phyloP scores from a whole-genome alignment of 2,113 vertebrate species.

The Nothocercus nigrocapillus region DNA sequence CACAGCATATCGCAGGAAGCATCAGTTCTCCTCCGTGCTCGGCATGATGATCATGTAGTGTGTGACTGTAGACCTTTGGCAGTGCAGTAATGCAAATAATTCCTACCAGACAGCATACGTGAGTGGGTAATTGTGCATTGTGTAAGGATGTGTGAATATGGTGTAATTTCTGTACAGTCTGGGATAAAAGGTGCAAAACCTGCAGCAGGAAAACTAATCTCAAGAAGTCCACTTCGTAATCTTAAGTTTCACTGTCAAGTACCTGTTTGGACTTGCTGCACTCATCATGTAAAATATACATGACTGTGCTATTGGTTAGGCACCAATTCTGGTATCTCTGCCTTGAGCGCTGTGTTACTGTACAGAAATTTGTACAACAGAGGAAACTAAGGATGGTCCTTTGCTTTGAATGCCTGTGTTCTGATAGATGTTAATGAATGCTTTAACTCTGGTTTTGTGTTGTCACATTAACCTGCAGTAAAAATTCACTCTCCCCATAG shows the following conservation, averaged over 20 bases:
- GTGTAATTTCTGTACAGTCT: neutral
- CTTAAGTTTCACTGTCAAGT: neutral
- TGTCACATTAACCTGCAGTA: neutral
- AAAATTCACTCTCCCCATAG: neutral
- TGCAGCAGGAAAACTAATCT: neutral
- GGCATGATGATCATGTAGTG: neutral
- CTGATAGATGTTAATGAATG: neutral
- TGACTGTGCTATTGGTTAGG: neutral
- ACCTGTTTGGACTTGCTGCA: neutral
- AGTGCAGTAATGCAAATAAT: neutral
- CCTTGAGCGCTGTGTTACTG: neutral
- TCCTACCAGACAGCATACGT: neutral
- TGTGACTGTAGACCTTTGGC: neutral
- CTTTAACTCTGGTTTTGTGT: neutral
- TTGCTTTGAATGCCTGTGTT: neutral
- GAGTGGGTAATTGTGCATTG: neutral
- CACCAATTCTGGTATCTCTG: neutral
- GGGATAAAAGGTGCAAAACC: neutral
- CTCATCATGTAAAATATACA: neutral
- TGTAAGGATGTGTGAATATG: neutral
- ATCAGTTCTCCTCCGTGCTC: neutral
- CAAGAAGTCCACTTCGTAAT: neutral
- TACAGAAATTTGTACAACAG: neutral
- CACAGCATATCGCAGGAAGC: neutral
- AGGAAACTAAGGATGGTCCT: neutral